These are phyloP conservation scores for Papilio aristodemus DNA, from an alignment of 1,140 invertebrate species.

Conservation along the genomic window DNA sequence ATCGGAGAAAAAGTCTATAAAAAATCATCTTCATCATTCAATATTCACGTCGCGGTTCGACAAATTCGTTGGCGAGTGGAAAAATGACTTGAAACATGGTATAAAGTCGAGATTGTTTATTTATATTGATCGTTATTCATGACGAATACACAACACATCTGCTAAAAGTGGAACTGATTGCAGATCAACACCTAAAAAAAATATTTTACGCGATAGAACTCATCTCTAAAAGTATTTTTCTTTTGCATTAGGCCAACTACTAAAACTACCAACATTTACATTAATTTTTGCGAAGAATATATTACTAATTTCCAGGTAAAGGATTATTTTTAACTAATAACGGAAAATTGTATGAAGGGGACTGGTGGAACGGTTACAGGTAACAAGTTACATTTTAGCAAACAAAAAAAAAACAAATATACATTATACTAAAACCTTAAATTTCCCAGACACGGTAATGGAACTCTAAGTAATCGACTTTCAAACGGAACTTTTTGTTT, in stretches of 20 bases:
- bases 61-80: slow-evolving; percentile 82
- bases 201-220: too few species aligned
- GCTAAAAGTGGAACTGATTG: too few species aligned
- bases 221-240: too few species aligned
- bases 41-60: slow-evolving; percentile 78
- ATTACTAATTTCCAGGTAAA: slow-evolving; percentile 55
- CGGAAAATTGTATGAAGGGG: slow-evolving; percentile 79
- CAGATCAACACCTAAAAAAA: too few species aligned
- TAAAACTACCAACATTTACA: too few species aligned
- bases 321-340: slow-evolving; percentile 58
- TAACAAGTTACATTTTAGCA: slow-evolving; percentile 44
- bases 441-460: slow-evolving; percentile 69
- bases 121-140: too few species aligned
- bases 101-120: background rate
- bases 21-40: slow-evolving; percentile 78
- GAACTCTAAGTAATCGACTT: slow-evolving; percentile 55
- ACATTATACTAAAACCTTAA: background rate
- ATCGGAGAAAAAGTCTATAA: slow-evolving; percentile 65
- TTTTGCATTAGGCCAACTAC: too few species aligned
- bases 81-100: slow-evolving; percentile 80
- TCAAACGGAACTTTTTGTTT: slow-evolving; percentile 67
- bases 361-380: slow-evolving; percentile 70
- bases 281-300: slow-evolving; percentile 2
- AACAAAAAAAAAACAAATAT: too few species aligned
- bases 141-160: too few species aligned